Evolutionary conservation across 2,797 vertebrate genomes (phyloP).

Genomic region (Gambelia wislizenii): DNA sequence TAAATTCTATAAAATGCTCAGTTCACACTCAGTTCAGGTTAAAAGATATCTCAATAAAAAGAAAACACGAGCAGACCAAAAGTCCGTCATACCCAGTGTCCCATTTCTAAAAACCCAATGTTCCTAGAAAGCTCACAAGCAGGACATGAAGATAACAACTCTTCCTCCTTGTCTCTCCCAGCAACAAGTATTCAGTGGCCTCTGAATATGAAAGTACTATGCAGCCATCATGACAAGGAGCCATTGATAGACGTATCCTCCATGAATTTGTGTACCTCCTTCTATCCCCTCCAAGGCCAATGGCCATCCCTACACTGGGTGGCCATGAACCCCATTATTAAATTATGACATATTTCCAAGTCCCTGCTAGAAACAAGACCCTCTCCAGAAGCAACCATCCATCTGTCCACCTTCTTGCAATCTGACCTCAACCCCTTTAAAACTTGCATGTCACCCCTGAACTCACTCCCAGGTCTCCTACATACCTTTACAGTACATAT

Average conservation of each 20-base stretch:
- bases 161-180: background rate
- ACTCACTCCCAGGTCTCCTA: background rate
- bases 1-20: background rate
- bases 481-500: no score
- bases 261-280: background rate
- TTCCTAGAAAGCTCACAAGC: background rate
- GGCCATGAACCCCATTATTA: background rate
- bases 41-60: background rate
- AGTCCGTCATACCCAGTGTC: background rate
- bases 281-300: background rate
- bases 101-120: background rate
- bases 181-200: background rate
- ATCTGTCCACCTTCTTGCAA: background rate
- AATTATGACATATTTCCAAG: background rate
- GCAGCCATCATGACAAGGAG: background rate
- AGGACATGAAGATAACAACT: background rate
- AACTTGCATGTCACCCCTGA: no score
- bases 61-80: background rate
- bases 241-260: background rate
- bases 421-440: background rate
- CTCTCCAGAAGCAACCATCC: background rate
- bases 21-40: background rate
- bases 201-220: background rate
- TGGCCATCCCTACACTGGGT: background rate
- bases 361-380: background rate